Evolutionary conservation across 92 coral and sea anemone species (phyloP), one percentile per base, ranked within the genome.

Genomic region (Porites cylindrica): DNA sequence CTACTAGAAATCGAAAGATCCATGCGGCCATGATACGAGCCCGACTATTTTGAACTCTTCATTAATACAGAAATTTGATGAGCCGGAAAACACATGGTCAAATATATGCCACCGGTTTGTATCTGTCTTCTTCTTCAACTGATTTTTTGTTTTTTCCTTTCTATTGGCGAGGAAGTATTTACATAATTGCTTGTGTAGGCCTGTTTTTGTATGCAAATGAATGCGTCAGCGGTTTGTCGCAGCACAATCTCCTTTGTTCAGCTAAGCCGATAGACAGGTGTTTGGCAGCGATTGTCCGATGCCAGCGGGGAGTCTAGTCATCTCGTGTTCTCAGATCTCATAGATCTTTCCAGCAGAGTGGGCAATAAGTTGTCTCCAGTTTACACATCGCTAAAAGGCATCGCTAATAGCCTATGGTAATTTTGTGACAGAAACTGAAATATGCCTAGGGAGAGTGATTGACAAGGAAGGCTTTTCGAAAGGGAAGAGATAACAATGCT

Each of bases 1-100:
- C 86, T 14, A 91, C 95, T 20, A 91, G 54, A 51, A 92, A 79
- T 59, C 91, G 76, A 75, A 92, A 94, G 32, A 94, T 65, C 69
- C 66, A 80, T 26, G 94, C 92, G 11, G 92, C 89, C 91, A 91
- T 94, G 56, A 17, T n/a, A 21, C 2, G 13, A 11, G 50, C 13
- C n/a, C 12, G 16, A 7, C 50, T 58, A 82, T 62, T 43, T 21
- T 10, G 20, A 23, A 50, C 51, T 7, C 50, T n/a, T 29, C 77
- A 32, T 70, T 56, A 18, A 29, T 7, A 21, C 24, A 53, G 7
- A 4, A 19, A 47, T 20, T 21, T 50, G 6, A 51, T 29, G 17
- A 11, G 26, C 50, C 43, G 4, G 72, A n/a, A n/a, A 19, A 59
- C 77, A 69, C 66, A 81, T 69, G 68, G 53, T 68, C 67, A 81